Evolutionary conservation across 2,113 vertebrate species (phyloP), one percentile per base, ranked within the genome.

Genomic region (Epinephelus moara): DNA sequence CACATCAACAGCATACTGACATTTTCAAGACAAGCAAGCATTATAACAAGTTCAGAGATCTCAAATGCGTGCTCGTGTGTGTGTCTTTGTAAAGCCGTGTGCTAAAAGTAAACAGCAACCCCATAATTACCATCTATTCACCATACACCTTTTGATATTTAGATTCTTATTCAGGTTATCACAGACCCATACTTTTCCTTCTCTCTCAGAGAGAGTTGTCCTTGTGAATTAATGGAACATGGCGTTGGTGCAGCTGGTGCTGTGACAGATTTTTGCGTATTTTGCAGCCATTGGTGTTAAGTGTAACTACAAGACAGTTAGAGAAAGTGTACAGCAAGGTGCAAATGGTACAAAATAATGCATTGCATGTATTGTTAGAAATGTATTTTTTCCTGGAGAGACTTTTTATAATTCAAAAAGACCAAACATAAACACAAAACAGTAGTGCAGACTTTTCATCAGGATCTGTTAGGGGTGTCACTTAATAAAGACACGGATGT

Each of bases 131-230:
- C 80, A 19, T 63, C 80, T 64, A 56, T 80, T 80, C 80, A 78
- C 19, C 61, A 61, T 25, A 66, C 11, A 75, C 45, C 74, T 85
- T 87, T 88, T 84, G 47, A 87, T 74, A 89, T 88, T 81, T 71
- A 82, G 42, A 86, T 91, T 73, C 57, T 17, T 66, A 69, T 78
- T 78, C 56, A 56, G 23, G 53, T 85, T 63, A 25, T 60, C 55
- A 21, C 57, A 62, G 55, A 78, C 45, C 17, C 1, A 30, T 59
- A 50, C 17, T 66, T 49, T 40, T 2, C 14, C 19, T 4, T 19
- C 14, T 21, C 33, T 30, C 49, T 8, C 1, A 33, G 30, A 75
- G 8, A 55, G 23, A 69, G 9, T 2, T 33, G 3, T 5, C 18
- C 42, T 70, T 45, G 42, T 72, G 53, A 66, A 30, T 50, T 17